These are phyloP conservation scores for Phaedon cochleariae DNA, from an alignment of 2,888 invertebrate species.

Conservation along the genomic window DNA sequence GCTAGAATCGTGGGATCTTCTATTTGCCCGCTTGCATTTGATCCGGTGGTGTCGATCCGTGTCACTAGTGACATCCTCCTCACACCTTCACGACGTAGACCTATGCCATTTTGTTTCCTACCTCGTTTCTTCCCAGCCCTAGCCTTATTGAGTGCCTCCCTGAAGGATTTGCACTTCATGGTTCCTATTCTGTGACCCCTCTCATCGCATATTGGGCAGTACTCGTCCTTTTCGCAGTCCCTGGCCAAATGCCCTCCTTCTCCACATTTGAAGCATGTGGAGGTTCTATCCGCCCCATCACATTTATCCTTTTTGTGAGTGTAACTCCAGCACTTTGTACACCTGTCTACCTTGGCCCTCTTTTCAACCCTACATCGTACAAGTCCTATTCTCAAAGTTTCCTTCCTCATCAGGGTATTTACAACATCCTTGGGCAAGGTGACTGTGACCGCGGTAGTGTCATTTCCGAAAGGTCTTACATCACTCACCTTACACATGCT, in stretches of 20 bases:
- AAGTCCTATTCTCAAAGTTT: background rate
- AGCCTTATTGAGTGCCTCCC: too few relatives aligned
- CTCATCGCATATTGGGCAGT: background rate
- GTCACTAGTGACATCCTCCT: too few relatives aligned
- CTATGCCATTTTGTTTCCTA: too few relatives aligned
- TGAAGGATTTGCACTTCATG: too few relatives aligned
- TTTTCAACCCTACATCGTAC: background rate
- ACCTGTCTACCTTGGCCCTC: background rate
- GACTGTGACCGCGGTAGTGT: background rate
- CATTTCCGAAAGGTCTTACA: background rate
- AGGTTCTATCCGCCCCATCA: constrained; percentile 15
- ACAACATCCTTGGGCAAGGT: background rate
- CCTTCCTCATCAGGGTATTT: background rate
- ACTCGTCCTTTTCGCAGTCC: constrained; percentile 6
- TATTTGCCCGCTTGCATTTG: too few relatives aligned
- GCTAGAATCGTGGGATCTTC: too few relatives aligned
- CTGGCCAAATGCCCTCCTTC: constrained; percentile 9
- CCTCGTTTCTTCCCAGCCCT: too few relatives aligned
- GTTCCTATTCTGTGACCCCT: too few relatives aligned
- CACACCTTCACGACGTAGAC: too few relatives aligned
- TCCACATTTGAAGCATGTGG: constrained; percentile 18
- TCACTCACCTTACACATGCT: constrained; percentile 6
- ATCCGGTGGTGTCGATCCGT: too few relatives aligned
- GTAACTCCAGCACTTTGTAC: background rate
- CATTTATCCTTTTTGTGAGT: background rate